phyloP scores from a whole-genome alignment of 1,140 invertebrate species.

The Caerostris darwini region DNA sequence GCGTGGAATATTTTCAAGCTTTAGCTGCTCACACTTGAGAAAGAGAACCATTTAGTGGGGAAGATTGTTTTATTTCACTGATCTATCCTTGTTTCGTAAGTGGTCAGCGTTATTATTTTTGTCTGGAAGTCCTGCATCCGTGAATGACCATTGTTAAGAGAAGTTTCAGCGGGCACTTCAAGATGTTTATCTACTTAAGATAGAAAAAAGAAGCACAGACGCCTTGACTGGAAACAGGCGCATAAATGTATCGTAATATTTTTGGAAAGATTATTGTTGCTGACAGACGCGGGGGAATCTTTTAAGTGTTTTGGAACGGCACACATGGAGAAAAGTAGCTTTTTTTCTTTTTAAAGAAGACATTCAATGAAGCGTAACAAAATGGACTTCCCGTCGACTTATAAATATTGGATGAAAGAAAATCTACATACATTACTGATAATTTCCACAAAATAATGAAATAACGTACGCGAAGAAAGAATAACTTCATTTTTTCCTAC shows the following conservation, averaged over 20 bases:
- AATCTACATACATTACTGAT: no score
- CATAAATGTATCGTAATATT: constrained; percentile 27
- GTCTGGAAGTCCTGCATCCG: background rate
- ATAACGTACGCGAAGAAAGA: no score
- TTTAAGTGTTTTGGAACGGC: background rate
- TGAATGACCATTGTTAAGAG: background rate
- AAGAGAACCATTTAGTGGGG: constrained; percentile 18
- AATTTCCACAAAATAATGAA: no score
- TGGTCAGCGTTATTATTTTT: background rate
- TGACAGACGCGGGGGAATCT: constrained; percentile 4
- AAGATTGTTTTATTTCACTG: background rate
- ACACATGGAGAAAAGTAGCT: background rate
- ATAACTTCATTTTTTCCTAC: no score
- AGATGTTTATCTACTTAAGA: constrained; percentile 28
- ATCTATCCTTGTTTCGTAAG: background rate
- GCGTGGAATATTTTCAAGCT: background rate
- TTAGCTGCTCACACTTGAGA: background rate
- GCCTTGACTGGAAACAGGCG: constrained; percentile 11
- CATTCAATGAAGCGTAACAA: background rate
- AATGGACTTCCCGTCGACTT: background rate
- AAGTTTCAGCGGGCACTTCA: background rate
- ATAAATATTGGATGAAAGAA: no score
- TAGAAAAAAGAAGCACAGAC: constrained; percentile 17
- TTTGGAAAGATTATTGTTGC: background rate
- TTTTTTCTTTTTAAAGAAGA: background rate